These are phyloP conservation scores for Clusia tigrina DNA, from an alignment of 2,888 invertebrate species.

Conservation along the genomic window DNA sequence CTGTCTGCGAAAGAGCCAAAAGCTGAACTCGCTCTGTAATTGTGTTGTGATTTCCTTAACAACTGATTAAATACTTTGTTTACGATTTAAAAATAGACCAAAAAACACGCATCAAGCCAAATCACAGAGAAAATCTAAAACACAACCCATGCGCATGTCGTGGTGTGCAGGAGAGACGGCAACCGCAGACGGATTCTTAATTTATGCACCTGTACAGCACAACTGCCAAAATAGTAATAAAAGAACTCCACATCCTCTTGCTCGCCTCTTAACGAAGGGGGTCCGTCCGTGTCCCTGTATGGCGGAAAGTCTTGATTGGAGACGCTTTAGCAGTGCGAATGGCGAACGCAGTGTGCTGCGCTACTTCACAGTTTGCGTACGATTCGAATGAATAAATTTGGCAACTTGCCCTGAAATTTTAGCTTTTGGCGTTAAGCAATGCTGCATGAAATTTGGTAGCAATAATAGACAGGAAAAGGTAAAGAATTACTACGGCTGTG, in stretches of 20 bases:
- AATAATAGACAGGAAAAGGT: conserved; percentile 22
- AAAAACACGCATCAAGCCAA: neutral
- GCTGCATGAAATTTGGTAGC: conserved; percentile 36
- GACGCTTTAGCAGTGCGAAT: too few relatives aligned
- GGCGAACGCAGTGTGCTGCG: too few relatives aligned
- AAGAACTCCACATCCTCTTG: neutral
- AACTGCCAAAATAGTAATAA: neutral
- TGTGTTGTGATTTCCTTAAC: conserved; percentile 11
- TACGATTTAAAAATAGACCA: conserved; percentile 4
- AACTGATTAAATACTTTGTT: conserved; percentile 16
- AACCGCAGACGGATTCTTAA: conserved; percentile 9
- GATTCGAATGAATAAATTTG: conserved; percentile 13
- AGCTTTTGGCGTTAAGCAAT: conserved; percentile 37
- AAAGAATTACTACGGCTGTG: conserved; percentile 3
- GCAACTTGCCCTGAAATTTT: conserved; percentile 8
- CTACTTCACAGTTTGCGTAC: neutral
- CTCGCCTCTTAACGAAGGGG: neutral
- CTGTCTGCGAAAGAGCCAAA: conserved; percentile 6
- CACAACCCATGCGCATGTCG: neutral
- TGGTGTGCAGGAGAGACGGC: too few relatives aligned
- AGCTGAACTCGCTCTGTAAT: conserved; percentile 11
- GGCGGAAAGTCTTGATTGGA: too few relatives aligned
- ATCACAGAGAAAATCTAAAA: neutral
- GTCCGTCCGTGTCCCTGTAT: too few relatives aligned
- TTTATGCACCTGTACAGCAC: conserved; percentile 13